Conservation (phyloP, 2,888 invertebrate species). For the Heteromyza rotundicornis region DNA sequence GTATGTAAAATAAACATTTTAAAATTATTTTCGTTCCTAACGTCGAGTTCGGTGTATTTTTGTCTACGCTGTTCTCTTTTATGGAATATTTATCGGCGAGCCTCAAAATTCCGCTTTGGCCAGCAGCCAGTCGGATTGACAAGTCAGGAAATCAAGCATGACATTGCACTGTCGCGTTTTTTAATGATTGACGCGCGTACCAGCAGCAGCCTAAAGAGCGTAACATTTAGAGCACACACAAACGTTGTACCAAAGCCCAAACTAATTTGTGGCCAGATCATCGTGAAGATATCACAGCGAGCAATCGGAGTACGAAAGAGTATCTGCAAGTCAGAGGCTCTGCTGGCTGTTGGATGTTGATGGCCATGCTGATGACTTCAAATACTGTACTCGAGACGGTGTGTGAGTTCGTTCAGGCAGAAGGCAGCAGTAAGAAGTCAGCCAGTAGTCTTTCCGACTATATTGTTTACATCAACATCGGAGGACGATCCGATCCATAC, state of each 20-base stretch:
- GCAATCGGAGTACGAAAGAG: slow-evolving; percentile 15
- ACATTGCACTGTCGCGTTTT: slow-evolving; percentile 52
- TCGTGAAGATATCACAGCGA: slow-evolving; percentile 50
- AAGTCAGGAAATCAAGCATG: slow-evolving; percentile 60
- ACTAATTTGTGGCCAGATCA: slow-evolving; percentile 54
- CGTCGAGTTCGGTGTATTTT: too few relatives aligned
- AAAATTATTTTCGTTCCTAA: too few relatives aligned
- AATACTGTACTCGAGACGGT: slow-evolving; percentile 14
- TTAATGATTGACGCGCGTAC: slow-evolving; percentile 39
- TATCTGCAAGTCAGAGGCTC: slow-evolving; percentile 11
- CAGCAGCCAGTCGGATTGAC: slow-evolving; percentile 44
- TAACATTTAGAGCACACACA: slow-evolving; percentile 31
- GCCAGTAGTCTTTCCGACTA: slow-evolving; percentile 4
- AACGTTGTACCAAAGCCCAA: slow-evolving; percentile 37
- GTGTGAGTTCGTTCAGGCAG: slow-evolving; percentile 50
- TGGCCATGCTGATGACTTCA: not conserved
- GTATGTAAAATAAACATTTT: too few relatives aligned
- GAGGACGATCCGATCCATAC: slow-evolving; percentile 28
- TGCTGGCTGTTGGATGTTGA: not conserved
- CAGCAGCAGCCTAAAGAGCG: slow-evolving; percentile 15
- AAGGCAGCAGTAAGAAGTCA: slow-evolving; percentile 26
- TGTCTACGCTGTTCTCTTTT: too few relatives aligned
- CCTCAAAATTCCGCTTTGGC: too few relatives aligned
- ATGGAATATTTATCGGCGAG: too few relatives aligned
- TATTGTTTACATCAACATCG: slow-evolving; percentile 20